Conservation (phyloP, 1,140 invertebrate species). For the Planococcus citri region DNA sequence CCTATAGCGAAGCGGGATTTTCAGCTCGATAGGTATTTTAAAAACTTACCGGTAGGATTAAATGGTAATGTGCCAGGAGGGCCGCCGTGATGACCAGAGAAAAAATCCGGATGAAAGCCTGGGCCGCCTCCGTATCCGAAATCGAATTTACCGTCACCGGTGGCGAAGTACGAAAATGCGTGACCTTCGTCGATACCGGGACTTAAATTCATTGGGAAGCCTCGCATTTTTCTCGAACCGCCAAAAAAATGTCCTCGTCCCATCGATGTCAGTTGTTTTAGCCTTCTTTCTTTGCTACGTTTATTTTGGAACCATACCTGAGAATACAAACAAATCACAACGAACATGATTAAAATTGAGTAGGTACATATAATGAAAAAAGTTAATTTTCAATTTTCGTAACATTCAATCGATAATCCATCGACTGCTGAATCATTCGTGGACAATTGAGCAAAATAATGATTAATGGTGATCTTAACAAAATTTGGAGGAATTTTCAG, state of each 20-base stretch:
- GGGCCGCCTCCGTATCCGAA: slow-evolving; percentile 75
- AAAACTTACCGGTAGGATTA: slow-evolving; percentile 30
- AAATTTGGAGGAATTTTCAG: too few relatives aligned
- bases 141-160: slow-evolving; percentile 72
- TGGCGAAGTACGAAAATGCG: slow-evolving; percentile 72
- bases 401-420: too few relatives aligned
- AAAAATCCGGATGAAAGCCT: slow-evolving; percentile 81
- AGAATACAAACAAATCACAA: slow-evolving; percentile 28
- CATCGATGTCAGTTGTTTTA: slow-evolving; percentile 84
- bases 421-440: too few relatives aligned
- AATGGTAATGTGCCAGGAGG: slow-evolving; percentile 44
- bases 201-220: slow-evolving; percentile 77
- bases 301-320: slow-evolving; percentile 99
- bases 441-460: too few relatives aligned
- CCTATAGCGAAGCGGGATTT: neutral
- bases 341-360: too few relatives aligned
- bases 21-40: neutral
- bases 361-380: too few relatives aligned
- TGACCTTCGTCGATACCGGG: slow-evolving; percentile 65
- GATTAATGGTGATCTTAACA: too few relatives aligned
- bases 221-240: slow-evolving; percentile 75
- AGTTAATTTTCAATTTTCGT: too few relatives aligned
- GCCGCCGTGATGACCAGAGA: slow-evolving; percentile 62
- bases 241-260: slow-evolving; percentile 81
- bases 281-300: slow-evolving; percentile 87